Base-by-base conservation (phyloP, 1,140 invertebrate species). In the Tetranychus cinnabarinus region DNA sequence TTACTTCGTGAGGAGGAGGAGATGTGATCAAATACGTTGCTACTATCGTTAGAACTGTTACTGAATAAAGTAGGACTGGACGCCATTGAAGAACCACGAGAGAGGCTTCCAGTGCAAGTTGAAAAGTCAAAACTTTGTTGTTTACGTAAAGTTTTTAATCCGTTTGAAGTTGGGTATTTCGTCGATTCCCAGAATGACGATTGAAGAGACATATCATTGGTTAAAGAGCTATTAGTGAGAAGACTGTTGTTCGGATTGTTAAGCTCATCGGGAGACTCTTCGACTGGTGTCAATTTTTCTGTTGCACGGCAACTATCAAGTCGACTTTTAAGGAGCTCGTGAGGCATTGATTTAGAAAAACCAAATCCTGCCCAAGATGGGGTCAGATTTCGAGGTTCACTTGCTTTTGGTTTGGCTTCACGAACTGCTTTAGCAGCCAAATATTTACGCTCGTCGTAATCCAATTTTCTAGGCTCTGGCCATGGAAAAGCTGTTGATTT, bases 291-390 rank as follows among this genome's bases (percentile, higher is more conserved):
- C 31, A 52, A n/a, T 42, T 42, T 34, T 33, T 23, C 55, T 5
- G 55, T 34, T 6, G n/a, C 37, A 31, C 42, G 34, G 36, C 34
- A 42, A 37, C 10, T 15, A 45, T 42, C 36, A 10, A 45, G 42
- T 58, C 34, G 34, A 45, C n/a, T 64, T 68, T 23, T 42, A 68
- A 66, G 65, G 65, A 78, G 63, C 12, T 75, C 76, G 35, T 78
- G 78, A 3, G 87, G 85, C 70, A 83, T 85, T 8, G 87, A 89
- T 70, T 86, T 82, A 68, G 88, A 93, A 67, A 93, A 83, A 37
- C 86, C 88, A 73, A 86, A 84, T 2, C 23, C 23, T 23, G 23
- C 23, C 88, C 88, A 95, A 59, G 79, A 77, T 39, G 82, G 77
- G 0, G 80, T 91, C 1, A 88, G 89, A 33, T 83, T 80, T 33